Evolutionary conservation across 35 echinoderm and acorn worm species (phyloP).

Genomic region (Heliocidaris tuberculata): DNA sequence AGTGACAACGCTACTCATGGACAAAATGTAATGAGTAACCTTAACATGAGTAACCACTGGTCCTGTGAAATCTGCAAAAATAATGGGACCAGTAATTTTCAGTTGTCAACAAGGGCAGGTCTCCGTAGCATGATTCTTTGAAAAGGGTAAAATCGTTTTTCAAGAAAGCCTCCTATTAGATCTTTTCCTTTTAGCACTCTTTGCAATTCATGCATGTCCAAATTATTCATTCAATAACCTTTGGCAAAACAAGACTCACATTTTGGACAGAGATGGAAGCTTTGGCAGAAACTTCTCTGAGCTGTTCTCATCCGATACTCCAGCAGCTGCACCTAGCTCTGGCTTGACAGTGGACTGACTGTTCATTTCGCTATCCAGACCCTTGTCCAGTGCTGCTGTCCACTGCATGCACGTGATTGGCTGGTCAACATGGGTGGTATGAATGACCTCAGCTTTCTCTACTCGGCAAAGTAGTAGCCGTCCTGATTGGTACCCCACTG

Average conservation of each 20-base stretch:
- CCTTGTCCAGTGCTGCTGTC: conserved; percentile 45
- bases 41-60: too few species aligned
- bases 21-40: too few species aligned
- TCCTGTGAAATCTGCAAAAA: too few species aligned
- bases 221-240: too few species aligned
- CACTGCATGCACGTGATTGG: conserved; percentile 84
- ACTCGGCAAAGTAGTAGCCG: conserved; percentile 85
- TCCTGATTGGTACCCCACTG: conserved; percentile 86
- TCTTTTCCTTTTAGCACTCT: too few species aligned
- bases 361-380: not conserved
- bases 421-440: conserved; percentile 48
- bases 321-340: not conserved
- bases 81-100: too few species aligned
- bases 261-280: conserved; percentile 84
- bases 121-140: too few species aligned
- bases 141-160: too few species aligned
- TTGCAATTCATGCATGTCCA: too few species aligned
- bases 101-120: too few species aligned
- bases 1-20: too few species aligned
- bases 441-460: conserved; percentile 82
- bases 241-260: conserved; percentile 60
- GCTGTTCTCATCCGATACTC: conserved; percentile 50
- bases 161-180: too few species aligned
- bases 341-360: not conserved
- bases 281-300: conserved; percentile 78